Conservation (phyloP, 2,797 vertebrate genomes). For the Chrysocyon brachyurus region DNA sequence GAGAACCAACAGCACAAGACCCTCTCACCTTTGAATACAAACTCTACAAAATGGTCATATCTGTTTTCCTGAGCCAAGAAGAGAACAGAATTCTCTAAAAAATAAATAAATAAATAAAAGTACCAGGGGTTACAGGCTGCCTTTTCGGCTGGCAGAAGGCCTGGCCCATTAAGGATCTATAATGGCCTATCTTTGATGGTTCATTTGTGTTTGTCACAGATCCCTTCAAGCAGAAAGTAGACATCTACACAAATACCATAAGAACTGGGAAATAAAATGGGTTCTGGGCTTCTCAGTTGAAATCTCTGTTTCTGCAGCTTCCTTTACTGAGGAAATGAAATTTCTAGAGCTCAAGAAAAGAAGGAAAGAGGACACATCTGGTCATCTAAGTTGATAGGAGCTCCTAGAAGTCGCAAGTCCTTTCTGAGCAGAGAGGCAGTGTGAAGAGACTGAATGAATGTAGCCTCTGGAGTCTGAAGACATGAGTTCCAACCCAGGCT, state of each 20-base stretch:
- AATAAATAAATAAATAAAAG: neutral
- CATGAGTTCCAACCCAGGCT: neutral
- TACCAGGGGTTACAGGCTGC: neutral
- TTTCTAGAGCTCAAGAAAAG: neutral
- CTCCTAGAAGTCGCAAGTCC: neutral
- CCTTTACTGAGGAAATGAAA: constrained; percentile 10
- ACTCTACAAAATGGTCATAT: neutral
- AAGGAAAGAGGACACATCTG: neutral
- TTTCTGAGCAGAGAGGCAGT: neutral
- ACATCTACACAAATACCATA: neutral
- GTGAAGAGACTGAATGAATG: neutral
- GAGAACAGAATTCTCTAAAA: neutral
- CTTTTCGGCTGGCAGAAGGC: neutral
- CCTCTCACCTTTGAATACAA: neutral
- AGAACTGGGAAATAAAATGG: neutral
- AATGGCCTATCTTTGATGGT: neutral
- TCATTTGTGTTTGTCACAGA: constrained; percentile 13
- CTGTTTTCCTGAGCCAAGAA: constrained; percentile 30
- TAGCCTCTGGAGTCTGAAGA: neutral
- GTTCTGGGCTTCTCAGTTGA: constrained; percentile 6
- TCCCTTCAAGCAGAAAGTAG: neutral
- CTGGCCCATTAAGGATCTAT: neutral
- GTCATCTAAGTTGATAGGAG: neutral
- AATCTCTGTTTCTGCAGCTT: neutral
- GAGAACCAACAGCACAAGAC: neutral